Evolutionary conservation across 2,888 invertebrate species (phyloP), one percentile per base, ranked within the genome.

Genomic region (Marasmarcha lunaedactyla): DNA sequence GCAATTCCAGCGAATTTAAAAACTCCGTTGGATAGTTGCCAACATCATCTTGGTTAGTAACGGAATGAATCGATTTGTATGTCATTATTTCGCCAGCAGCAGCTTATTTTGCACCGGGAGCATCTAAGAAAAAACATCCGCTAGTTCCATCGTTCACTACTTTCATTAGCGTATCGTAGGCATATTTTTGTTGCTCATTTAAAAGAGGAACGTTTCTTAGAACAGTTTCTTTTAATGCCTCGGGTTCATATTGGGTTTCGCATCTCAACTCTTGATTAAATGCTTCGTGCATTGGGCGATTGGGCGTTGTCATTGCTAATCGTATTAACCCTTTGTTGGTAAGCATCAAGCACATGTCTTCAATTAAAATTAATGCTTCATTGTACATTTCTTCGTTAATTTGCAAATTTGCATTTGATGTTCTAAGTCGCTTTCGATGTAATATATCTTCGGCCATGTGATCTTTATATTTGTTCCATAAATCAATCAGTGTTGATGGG

Each of bases 21-120:
- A 9, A 12, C 9, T 34, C 34, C 9, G 47, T 15, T 38, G 57
- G 57, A 55, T 56, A 60, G 49, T 57, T 57, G 27, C 53, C 51
- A 2, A 47, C 51, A 37, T 57, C 59, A 54, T 57, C 50, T 44
- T 51, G 41, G 30, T 56, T 54, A 42, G 46, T 55, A 40, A 37
- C 50, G 2, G 48, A 37, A 43, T 54, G 50, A 47, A 59, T 46
- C 44, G 59, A 63, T 58, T 59, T 59, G 36, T 48, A 58, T 41
- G 14, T 46, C 42, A 14, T 45, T 46, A 43, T 45, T 42, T 57
- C 49, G 37, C 57, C 58, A 12, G 48, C 1, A 41, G n/a, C n/a
- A n/a, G n/a, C n/a, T n/a, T n/a, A n/a, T n/a, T n/a, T n/a, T n/a
- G n/a, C n/a, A n/a, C n/a, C n/a, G n/a, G n/a, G n/a, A n/a, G n/a